Conservation (phyloP, 2,888 invertebrate genomes). For the Eilema griseolum region DNA sequence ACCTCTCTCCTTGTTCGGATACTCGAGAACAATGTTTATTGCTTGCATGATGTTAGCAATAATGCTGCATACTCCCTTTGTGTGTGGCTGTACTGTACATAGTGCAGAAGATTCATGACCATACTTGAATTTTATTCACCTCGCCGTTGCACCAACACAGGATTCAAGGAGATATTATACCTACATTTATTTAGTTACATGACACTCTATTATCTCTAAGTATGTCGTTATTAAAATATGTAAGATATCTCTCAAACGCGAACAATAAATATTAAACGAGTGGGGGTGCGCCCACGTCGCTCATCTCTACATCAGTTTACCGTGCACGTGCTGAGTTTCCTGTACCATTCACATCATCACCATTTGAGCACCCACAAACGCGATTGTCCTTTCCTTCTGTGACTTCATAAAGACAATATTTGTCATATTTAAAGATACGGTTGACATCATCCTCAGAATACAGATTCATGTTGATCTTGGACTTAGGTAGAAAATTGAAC, state of each 20-base stretch:
- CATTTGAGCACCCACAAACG: constrained; percentile 71
- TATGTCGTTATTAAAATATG: constrained; percentile 23
- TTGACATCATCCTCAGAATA: constrained; percentile 61
- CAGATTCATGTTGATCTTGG: neutral
- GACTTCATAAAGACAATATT: constrained; percentile 57
- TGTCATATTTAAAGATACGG: constrained; percentile 57
- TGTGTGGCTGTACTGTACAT: constrained; percentile 25
- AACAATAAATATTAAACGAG: constrained; percentile 64
- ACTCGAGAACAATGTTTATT: constrained; percentile 69
- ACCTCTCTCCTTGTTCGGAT: constrained; percentile 71
- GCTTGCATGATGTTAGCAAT: constrained; percentile 58
- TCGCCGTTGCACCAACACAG: constrained; percentile 9
- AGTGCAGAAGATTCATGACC: constrained; percentile 27
- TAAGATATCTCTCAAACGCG: constrained; percentile 52
- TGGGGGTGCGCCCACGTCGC: constrained; percentile 82
- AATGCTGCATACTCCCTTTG: constrained; percentile 27
- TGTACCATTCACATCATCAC: constrained; percentile 75
- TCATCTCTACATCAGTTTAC: constrained; percentile 81
- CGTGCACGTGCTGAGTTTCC: constrained; percentile 81
- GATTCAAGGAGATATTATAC: neutral
- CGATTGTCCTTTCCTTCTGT: constrained; percentile 64
- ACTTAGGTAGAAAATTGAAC: neutral
- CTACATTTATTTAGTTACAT: neutral
- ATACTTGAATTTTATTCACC: constrained; percentile 26
- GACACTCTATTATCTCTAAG: neutral